Base-by-base conservation (phyloP, 1,140 invertebrate species). In the Akabosia matsudoensis region DNA sequence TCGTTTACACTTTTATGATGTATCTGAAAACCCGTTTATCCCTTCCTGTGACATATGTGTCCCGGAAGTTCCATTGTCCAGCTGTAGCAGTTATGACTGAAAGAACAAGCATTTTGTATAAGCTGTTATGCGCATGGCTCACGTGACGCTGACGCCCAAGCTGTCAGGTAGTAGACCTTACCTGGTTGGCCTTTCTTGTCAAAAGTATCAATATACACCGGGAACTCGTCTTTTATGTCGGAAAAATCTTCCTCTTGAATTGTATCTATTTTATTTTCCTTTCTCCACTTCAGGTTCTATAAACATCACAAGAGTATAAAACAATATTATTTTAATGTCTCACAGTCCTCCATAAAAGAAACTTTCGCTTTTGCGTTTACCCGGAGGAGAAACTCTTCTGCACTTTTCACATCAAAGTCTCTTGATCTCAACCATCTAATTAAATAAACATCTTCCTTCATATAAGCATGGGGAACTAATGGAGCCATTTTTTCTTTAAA, bases 121-220 rank as follows among this genome's bases (percentile, higher is more conserved):
- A n/a, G n/a, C n/a, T n/a, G n/a, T n/a, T n/a, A n/a, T n/a, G n/a
- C n/a, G n/a, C n/a, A n/a, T n/a, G n/a, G n/a, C n/a, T n/a, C n/a
- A n/a, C n/a, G n/a, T n/a, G n/a, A n/a, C n/a, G n/a, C n/a, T n/a
- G n/a, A n/a, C n/a, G n/a, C n/a, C n/a, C n/a, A n/a, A n/a, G n/a
- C n/a, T n/a, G n/a, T n/a, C n/a, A n/a, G n/a, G n/a, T n/a, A n/a
- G n/a, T n/a, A n/a, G 37, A 10, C 7, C 30, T 10, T 67, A 67
- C 61, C 28, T 67, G 61, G 61, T n/a, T 67, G 61, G 1, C 61
- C 61, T 7, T 30, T 67, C 28, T 67, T 67, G 28, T 67, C 61
- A 31, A 30, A 67, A 7, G 61, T 67, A n/a, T 67, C 61, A 7
- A 67, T 30, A 30, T 4, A 67, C 7, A 67, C 61, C 28, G 61